Evolutionary conservation across 2,113 vertebrate genomes (phyloP).

Genomic region (Connochaetes taurinus): DNA sequence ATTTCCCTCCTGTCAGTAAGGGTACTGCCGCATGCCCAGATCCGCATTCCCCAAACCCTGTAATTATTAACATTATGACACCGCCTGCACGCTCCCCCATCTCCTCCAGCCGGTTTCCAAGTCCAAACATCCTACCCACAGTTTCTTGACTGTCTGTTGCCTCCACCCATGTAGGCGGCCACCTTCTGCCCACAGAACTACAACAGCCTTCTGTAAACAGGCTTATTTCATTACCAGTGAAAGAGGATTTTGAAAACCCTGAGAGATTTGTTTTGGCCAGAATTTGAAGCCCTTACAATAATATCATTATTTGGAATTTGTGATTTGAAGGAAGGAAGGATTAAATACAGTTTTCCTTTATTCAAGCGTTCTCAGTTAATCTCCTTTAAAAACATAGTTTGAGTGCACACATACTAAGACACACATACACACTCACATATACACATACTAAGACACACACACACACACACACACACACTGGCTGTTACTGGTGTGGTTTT

Average conservation of each 20-base stretch:
- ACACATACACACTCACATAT: neutral
- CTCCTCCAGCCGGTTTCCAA: neutral
- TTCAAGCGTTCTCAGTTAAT: neutral
- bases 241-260: neutral
- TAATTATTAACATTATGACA: neutral
- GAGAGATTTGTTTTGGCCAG: neutral
- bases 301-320: neutral
- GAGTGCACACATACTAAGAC: neutral
- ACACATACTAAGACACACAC: neutral
- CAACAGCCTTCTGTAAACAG: neutral
- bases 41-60: rapidly evolving
- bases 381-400: neutral
- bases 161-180: neutral
- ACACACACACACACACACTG: neutral
- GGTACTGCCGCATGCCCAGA: neutral
- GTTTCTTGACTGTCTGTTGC: neutral
- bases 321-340: neutral
- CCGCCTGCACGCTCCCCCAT: rapidly evolving
- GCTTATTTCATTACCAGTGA: neutral
- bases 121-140: neutral
- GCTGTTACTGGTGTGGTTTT: neutral
- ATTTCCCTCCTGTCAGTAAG: neutral
- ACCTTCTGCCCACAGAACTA: neutral
- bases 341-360: neutral
- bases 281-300: neutral